Evolutionary conservation across 1,140 invertebrate species (phyloP).

Genomic region (Venturia canescens): DNA sequence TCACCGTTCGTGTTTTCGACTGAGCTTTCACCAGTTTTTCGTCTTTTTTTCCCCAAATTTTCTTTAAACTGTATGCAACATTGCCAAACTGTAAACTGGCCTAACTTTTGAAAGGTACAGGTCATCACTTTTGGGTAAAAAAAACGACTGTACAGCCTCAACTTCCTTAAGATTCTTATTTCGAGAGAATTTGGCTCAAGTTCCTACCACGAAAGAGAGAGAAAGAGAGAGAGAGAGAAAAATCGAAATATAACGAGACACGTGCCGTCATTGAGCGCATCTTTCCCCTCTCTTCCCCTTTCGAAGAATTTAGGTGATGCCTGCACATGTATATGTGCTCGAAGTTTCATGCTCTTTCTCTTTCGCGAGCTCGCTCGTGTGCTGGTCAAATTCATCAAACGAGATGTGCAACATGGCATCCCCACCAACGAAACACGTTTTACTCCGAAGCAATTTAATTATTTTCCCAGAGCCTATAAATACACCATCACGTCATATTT

Average conservation of each 20-base stretch:
- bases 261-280: constrained; percentile 13
- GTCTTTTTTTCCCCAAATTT: too few species aligned
- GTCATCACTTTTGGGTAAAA: too few species aligned
- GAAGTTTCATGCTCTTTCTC: neutral
- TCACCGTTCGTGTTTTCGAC: too few species aligned
- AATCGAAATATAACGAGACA: constrained; percentile 22
- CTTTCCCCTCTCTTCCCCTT: neutral
- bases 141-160: too few species aligned
- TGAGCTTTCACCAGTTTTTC: too few species aligned
- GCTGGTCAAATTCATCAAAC: constrained; percentile 20
- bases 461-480: constrained; percentile 59
- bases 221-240: constrained; percentile 2
- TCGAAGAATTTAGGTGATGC: neutral
- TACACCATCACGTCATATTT: constrained; percentile 50
- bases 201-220: neutral
- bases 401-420: constrained; percentile 26
- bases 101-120: too few species aligned
- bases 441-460: constrained; percentile 56
- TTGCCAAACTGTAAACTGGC: too few species aligned
- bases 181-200: constrained; percentile 14
- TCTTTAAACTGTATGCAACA: too few species aligned
- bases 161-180: constrained; percentile 1
- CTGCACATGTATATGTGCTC: neutral
- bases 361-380: neutral
- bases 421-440: constrained; percentile 17